Base-by-base conservation (phyloP, 1,140 invertebrate genomes). In the Lepeophtheirus salmonis region DNA sequence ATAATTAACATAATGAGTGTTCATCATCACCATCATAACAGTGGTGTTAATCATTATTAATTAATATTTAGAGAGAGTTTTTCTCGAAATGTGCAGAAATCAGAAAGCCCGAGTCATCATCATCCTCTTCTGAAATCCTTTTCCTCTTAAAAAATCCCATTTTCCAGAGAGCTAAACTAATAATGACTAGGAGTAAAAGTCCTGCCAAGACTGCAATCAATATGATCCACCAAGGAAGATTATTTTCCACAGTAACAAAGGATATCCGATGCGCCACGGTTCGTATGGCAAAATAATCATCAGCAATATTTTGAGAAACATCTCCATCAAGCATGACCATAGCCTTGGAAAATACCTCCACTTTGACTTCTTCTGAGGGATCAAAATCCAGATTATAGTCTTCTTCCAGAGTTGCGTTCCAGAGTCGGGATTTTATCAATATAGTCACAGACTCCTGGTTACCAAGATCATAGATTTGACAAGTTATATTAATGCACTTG, bases 351-450 rank as follows among this genome's bases (percentile, higher is more conserved):
- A 78, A 77, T 55, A 91, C 88, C 64, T 78, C 77, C 0, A 92
- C 86, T 50, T 79, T n/a, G n/a, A n/a, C n/a, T n/a, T n/a, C n/a
- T n/a, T n/a, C n/a, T n/a, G n/a, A n/a, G n/a, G n/a, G 76, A 68
- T 87, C 82, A n/a, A 89, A 84, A 51, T 80, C 76, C 0, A 83
- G 81, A 12, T n/a, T n/a, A 72, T 89, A 90, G 69, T 91, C 84
- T 68, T 86, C 82, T 0, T 86, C 80, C 13, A 95, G 72, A 0
- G 89, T 92, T 1, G 83, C 80, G 74, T 91, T 92, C 89, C 89
- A 94, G 4, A 95, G 73, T 53, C 80, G 78, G 1, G 86, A 82
- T 67, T 78, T 80, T 16, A 92, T 78, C 48, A 78, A 79, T 62
- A 94, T 85, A 0, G 80, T 82, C 1, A 82, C 82, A 65, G 80